These are phyloP conservation scores for Potamarius usumacintae DNA, from an alignment of 2,113 vertebrate genomes.

Conservation along the genomic window DNA sequence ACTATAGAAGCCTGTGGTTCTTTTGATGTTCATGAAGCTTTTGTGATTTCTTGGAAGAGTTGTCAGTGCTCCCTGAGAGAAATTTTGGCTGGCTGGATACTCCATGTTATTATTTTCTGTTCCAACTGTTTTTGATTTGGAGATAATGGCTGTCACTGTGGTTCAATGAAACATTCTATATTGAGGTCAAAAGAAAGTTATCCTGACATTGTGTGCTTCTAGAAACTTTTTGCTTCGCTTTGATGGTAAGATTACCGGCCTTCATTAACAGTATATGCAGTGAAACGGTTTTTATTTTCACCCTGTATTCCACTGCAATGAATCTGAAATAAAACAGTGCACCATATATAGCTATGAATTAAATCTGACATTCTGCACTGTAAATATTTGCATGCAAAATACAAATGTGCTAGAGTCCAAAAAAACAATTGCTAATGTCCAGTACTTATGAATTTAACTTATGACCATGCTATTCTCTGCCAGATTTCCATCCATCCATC, in stretches of 20 bases:
- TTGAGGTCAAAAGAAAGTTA: not conserved
- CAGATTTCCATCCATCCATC: too few relatives aligned
- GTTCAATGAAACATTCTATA: not conserved
- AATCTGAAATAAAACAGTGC: not conserved
- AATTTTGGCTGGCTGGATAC: not conserved
- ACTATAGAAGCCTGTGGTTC: slow-evolving; percentile 1
- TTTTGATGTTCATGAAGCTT: not conserved
- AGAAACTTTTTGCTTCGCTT: not conserved
- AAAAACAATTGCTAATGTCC: too few relatives aligned
- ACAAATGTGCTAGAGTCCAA: too few relatives aligned
- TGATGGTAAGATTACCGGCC: not conserved
- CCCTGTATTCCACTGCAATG: not conserved
- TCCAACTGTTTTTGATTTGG: not conserved
- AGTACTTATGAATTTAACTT: too few relatives aligned
- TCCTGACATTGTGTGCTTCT: too few relatives aligned
- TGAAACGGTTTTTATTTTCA: not conserved
- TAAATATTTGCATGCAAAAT: too few relatives aligned
- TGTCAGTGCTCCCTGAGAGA: not conserved
- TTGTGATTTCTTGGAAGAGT: not conserved
- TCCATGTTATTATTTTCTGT: not conserved
- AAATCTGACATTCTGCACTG: not conserved
- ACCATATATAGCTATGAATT: not conserved
- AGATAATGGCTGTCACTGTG: not conserved
- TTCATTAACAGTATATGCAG: not conserved
- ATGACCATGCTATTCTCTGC: too few relatives aligned